Percentiles rank a stretch among this genome's conserved stretches.
These are phyloP conservation scores for Oxytorus armatus DNA, from an alignment of 2,888 invertebrate genomes.

Conservation along the genomic window DNA sequence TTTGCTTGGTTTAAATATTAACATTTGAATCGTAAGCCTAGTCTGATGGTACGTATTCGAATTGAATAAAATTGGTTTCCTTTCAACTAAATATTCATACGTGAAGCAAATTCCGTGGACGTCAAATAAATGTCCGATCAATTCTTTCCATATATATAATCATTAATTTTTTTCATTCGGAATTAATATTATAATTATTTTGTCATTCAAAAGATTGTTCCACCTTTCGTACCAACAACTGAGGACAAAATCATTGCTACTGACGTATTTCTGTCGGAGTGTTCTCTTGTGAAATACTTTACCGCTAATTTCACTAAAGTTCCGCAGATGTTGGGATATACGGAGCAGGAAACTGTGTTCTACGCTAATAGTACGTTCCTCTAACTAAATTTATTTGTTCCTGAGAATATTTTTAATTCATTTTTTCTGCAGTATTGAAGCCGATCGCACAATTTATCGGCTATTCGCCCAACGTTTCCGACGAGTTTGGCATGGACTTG, in stretches of 20 bases:
- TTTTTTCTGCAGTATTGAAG: not conserved
- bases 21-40: too few species aligned
- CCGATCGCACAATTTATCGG: not conserved
- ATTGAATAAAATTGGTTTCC: too few species aligned
- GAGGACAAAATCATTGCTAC: conserved; percentile 84
- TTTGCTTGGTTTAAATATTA: too few species aligned
- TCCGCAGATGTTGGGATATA: conserved; percentile 85
- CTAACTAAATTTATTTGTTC: not conserved
- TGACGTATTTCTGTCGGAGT: conserved; percentile 85
- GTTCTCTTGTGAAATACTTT: conserved; percentile 82
- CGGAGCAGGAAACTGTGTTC: conserved; percentile 81
- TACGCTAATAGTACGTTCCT: not conserved
- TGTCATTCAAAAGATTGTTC: not conserved
- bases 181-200: not conserved
- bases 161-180: too few species aligned
- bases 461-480: not conserved
- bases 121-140: too few species aligned
- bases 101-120: too few species aligned
- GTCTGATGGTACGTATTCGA: too few species aligned
- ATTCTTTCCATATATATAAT: too few species aligned
- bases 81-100: too few species aligned
- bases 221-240: conserved; percentile 85
- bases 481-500: conserved; percentile 18
- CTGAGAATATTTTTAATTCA: not conserved
- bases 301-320: conserved; percentile 85